A percentile compares a stretch with the other conserved stretches of the same genome.
Evolutionary conservation across 2,888 invertebrate species (phyloP).

Genomic region (Diplazon laetatorius): DNA sequence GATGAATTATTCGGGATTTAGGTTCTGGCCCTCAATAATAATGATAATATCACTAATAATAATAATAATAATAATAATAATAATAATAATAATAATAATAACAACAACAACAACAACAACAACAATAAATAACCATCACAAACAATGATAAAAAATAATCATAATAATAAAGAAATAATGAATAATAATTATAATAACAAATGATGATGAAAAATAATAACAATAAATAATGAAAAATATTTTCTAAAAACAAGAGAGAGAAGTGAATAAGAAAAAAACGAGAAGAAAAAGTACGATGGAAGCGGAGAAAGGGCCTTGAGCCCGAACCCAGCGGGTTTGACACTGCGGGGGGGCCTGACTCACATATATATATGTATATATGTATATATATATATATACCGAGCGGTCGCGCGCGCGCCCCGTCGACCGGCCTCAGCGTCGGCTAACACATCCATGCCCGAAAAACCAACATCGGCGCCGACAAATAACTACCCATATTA

Average conservation of each 20-base stretch:
- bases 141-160: no score
- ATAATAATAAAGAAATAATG: no score
- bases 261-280: constrained; percentile 30
- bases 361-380: no score
- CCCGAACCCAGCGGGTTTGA: constrained; percentile 75
- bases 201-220: constrained; percentile 34
- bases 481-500: constrained; percentile 82
- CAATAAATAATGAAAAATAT: constrained; percentile 33
- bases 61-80: no score
- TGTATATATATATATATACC: no score
- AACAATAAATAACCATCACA: no score
- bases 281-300: constrained; percentile 43
- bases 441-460: constrained; percentile 61
- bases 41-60: no score
- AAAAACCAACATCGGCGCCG: constrained; percentile 82
- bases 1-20: no score
- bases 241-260: constrained; percentile 17
- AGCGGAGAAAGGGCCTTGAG: constrained; percentile 67
- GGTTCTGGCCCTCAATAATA: no score
- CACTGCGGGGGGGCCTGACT: constrained; percentile 80
- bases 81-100: no score
- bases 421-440: constrained; percentile 48
- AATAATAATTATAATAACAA: constrained; percentile 5
- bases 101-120: no score
- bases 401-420: constrained; percentile 50